A percentile compares a stretch with the other conserved stretches of the same genome.
Conservation (phyloP, 2,888 invertebrate genomes). For the Ctenicera cuprea region DNA sequence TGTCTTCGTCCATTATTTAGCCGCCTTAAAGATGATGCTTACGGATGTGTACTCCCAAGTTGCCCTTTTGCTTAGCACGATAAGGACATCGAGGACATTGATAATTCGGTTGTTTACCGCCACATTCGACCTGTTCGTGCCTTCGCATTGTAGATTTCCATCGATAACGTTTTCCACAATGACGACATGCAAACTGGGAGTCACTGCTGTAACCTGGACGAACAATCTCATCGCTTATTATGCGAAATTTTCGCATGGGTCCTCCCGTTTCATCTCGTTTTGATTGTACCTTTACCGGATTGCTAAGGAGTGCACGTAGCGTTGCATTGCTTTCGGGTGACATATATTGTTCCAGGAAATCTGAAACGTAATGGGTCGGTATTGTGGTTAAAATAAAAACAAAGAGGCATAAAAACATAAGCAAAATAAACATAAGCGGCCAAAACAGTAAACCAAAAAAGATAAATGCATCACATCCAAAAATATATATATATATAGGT, state of each 20-base stretch:
- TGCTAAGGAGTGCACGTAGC: constrained; percentile 58
- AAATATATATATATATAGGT: too few relatives aligned
- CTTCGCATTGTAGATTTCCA: constrained; percentile 92
- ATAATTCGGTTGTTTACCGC: constrained; percentile 87
- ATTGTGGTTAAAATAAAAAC: not conserved
- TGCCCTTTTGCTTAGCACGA: constrained; percentile 88
- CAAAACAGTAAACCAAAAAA: not conserved
- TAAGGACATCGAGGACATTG: constrained; percentile 88
- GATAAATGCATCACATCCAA: not conserved
- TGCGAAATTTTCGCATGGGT: constrained; percentile 55
- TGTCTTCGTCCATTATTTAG: not conserved
- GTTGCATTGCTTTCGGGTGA: constrained; percentile 56
- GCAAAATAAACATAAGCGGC: not conserved
- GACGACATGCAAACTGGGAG: constrained; percentile 81
- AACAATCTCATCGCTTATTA: constrained; percentile 56
- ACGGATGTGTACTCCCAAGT: constrained; percentile 86
- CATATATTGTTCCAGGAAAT: constrained; percentile 14
- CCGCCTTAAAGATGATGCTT: constrained; percentile 78
- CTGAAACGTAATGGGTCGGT: constrained; percentile 10
- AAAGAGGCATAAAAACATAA: not conserved
- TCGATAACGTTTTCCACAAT: constrained; percentile 90
- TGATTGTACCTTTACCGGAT: constrained; percentile 46
- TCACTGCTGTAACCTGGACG: constrained; percentile 69
- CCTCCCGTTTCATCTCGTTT: constrained; percentile 54
- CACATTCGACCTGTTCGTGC: constrained; percentile 88